A percentile compares a stretch with the other conserved stretches of the same genome.
Conservation (phyloP, 2,888 invertebrate genomes). For the Orthosia incerta region DNA sequence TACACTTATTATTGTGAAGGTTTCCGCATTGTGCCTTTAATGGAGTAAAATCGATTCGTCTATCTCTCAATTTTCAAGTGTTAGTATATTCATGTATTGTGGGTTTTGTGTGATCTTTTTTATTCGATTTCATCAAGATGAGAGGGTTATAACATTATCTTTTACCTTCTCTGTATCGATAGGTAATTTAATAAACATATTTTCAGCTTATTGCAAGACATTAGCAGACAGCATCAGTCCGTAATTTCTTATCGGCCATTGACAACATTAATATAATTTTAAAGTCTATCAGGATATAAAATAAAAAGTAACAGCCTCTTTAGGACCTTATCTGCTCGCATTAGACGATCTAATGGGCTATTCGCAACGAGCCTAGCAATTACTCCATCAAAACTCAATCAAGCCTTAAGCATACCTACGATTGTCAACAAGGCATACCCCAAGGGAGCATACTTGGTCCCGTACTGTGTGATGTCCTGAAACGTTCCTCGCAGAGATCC, state of each 20-base stretch:
- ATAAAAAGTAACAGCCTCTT: slow-evolving; percentile 48
- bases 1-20: slow-evolving; percentile 78
- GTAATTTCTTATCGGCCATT: slow-evolving; percentile 16
- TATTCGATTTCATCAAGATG: slow-evolving; percentile 18
- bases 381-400: slow-evolving; percentile 51
- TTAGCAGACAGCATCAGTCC: not conserved
- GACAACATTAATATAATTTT: slow-evolving; percentile 44
- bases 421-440: slow-evolving; percentile 33
- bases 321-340: slow-evolving; percentile 37
- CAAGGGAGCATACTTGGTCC: slow-evolving; percentile 33
- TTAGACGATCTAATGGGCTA: slow-evolving; percentile 44
- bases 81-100: slow-evolving; percentile 57
- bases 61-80: slow-evolving; percentile 70
- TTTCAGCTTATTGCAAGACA: not conserved
- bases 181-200: not conserved
- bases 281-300: slow-evolving; percentile 34
- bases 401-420: slow-evolving; percentile 25
- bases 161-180: not conserved
- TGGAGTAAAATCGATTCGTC: slow-evolving; percentile 75
- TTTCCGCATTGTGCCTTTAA: slow-evolving; percentile 74
- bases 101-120: slow-evolving; percentile 58
- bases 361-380: slow-evolving; percentile 42
- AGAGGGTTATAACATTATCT: slow-evolving; percentile 4
- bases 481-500: slow-evolving; percentile 34
- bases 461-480: slow-evolving; percentile 27